These are phyloP conservation scores for Xiphorhynchus elegans DNA, from an alignment of 2,113 vertebrate genomes.

Conservation along the genomic window DNA sequence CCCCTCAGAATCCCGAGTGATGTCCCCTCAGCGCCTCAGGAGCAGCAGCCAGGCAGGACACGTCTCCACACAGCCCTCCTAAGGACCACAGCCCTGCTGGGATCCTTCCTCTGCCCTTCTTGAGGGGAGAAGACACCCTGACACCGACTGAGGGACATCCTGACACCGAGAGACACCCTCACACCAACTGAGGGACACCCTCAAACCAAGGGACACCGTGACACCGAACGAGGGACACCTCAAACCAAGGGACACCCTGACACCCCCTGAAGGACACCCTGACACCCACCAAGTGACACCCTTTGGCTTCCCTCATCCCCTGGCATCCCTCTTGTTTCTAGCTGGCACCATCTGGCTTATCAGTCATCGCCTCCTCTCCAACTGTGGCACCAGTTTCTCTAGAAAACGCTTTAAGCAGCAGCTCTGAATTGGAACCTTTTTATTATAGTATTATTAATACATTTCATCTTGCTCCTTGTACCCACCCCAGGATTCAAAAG, in stretches of 20 bases:
- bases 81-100: too few species aligned
- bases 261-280: too few species aligned
- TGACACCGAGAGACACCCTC: too few species aligned
- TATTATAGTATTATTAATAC: slow-evolving; percentile 18
- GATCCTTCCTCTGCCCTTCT: too few species aligned
- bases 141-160: too few species aligned
- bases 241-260: background rate
- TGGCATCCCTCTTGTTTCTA: rapidly evolving
- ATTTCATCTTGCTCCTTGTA: background rate
- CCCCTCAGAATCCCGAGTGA: too few species aligned
- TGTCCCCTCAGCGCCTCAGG: background rate
- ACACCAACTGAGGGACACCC: background rate
- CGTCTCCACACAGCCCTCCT: background rate
- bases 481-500: slow-evolving; percentile 21
- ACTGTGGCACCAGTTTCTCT: background rate
- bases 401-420: background rate
- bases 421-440: background rate
- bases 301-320: background rate
- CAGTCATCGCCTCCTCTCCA: background rate
- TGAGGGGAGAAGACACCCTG: too few species aligned
- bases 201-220: background rate
- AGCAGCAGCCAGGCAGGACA: rapidly evolving
- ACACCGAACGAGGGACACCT: background rate
- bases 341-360: background rate
- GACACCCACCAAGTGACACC: too few species aligned